phyloP scores from a whole-genome alignment of 2,797 vertebrate species.

The Echeneis naucrates region DNA sequence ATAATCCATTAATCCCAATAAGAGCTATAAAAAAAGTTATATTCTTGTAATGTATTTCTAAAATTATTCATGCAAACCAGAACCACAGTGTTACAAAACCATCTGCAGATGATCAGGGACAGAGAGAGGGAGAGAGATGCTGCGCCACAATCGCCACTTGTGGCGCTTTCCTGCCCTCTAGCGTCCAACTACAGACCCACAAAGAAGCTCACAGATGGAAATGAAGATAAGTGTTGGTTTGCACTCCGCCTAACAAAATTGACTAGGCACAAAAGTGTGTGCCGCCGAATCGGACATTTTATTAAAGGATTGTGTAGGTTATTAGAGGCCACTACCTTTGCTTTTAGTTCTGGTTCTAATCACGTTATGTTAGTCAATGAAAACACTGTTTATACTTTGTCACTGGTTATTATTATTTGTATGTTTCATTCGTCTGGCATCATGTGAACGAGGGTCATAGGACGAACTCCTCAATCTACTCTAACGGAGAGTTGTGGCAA shows the following conservation, averaged over 20 bases:
- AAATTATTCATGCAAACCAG: background rate
- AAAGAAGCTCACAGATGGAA: background rate
- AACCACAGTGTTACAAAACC: slow-evolving; percentile 6
- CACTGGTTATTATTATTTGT: slow-evolving; percentile 1
- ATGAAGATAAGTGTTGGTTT: slow-evolving; percentile 19
- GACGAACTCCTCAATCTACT: background rate
- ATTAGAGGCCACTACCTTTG: slow-evolving; percentile 15
- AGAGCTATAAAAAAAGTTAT: background rate
- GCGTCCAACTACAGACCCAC: slow-evolving; percentile 41
- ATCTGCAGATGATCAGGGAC: slow-evolving; percentile 20
- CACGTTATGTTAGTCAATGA: background rate
- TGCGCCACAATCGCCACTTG: slow-evolving; percentile 36
- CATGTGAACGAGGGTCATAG: background rate
- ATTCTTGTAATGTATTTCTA: background rate
- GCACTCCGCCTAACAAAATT: slow-evolving; percentile 27
- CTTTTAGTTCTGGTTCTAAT: background rate
- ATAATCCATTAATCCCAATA: no score
- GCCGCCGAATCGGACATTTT: slow-evolving; percentile 20
- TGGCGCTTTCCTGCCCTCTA: slow-evolving; percentile 83
- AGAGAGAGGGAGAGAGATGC: background rate
- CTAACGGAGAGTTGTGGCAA: background rate
- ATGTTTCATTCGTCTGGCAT: background rate
- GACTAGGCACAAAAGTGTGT: slow-evolving; percentile 13
- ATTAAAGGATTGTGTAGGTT: slow-evolving; percentile 7
- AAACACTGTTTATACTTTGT: background rate